Evolutionary conservation across 2,888 invertebrate species (phyloP), one percentile per base, ranked within the genome.

Genomic region (Teleogryllus oceanicus): DNA sequence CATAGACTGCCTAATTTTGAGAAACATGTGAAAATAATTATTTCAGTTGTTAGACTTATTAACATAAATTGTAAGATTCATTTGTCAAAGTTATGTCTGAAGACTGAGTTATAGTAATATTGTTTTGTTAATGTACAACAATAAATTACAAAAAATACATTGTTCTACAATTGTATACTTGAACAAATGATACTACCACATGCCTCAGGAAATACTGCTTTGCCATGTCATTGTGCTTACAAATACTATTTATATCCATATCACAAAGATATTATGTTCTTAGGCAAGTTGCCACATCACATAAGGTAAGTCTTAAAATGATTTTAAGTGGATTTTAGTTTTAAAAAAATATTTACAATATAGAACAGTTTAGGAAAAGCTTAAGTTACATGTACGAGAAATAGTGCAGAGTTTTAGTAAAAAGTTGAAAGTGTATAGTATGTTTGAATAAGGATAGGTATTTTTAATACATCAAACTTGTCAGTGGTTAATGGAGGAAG

Each of bases 401-500:
- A 62, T n/a, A 62, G 62, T 62, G 62, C n/a, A 62, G 62, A 62
- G 62, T 62, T 62, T 62, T 62, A 62, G 62, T n/a, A 62, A 62
- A 62, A 62, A 62, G n/a, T 62, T 62, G 13, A n/a, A 37, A 62
- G 62, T 18, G 62, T 62, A 62, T n/a, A 62, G 0, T 62, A 62
- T 18, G 62, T 18, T 62, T 62, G 62, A 18, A 62, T 62, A 62
- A n/a, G 62, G n/a, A 62, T 62, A 62, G 62, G 62, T 62, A 62
- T 18, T 62, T 62, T 62, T 62, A 62, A 62, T 62, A 62, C 62
- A 62, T 62, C 13, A 62, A 62, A 62, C n/a, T n/a, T 62, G 16
- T 62, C n/a, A n/a, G 62, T 18, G n/a, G 62, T 62, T 62, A 62
- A n/a, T 18, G 62, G 62, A 62, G 62, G 13, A 62, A n/a, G 16